Conservation (phyloP, 1,140 invertebrate species). For the Lycorma delicatula region DNA sequence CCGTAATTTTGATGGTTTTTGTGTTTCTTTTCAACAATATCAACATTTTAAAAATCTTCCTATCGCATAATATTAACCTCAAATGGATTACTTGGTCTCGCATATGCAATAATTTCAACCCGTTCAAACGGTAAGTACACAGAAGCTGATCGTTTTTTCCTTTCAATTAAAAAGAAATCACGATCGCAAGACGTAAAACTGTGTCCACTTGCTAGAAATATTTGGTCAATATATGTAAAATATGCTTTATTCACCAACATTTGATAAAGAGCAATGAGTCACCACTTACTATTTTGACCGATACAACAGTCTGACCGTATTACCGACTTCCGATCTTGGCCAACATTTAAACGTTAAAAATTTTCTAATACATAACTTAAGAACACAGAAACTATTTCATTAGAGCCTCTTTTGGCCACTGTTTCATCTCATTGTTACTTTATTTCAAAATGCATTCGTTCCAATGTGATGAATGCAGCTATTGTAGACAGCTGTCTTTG, state of each 20-base stretch:
- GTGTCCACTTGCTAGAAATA: conserved; percentile 21
- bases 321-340: conserved; percentile 19
- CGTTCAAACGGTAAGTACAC: not conserved
- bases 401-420: conserved; percentile 19
- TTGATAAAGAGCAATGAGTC: conserved; percentile 10
- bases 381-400: conserved; percentile 20
- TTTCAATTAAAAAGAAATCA: conserved; percentile 23
- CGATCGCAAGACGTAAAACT: conserved; percentile 24
- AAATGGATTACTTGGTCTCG: not conserved
- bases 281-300: conserved; percentile 27
- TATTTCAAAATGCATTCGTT: not conserved
- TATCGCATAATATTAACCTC: not conserved
- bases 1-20: not conserved
- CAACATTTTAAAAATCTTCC: not conserved
- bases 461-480: conserved; percentile 19
- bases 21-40: not conserved
- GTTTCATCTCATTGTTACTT: conserved; percentile 24
- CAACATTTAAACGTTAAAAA: conserved; percentile 9
- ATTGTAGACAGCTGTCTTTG: not conserved
- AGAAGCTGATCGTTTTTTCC: conserved; percentile 5
- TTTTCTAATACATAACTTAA: conserved; percentile 18
- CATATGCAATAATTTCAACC: not conserved
- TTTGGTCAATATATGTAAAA: conserved; percentile 21
- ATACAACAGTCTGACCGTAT: conserved; percentile 26
- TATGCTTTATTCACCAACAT: conserved; percentile 12